phyloP scores from a whole-genome alignment of 2,888 invertebrate species.

The Agrochola macilenta region DNA sequence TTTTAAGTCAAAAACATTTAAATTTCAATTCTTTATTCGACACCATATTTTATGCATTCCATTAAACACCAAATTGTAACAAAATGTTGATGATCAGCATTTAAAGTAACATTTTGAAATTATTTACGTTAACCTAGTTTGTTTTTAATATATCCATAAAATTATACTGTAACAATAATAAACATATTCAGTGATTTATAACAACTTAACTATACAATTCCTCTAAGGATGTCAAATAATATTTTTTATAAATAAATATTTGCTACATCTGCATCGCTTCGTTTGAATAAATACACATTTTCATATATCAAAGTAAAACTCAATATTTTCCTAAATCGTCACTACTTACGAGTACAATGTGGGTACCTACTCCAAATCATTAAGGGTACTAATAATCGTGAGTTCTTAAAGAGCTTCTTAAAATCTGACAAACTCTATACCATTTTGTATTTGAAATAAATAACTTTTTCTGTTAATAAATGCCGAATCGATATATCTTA shows the following conservation, averaged over 20 bases:
- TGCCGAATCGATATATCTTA: slow-evolving; percentile 34
- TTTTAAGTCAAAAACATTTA: slow-evolving; percentile 52
- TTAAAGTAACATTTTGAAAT: slow-evolving; percentile 36
- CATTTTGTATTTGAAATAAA: background rate
- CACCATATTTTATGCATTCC: slow-evolving; percentile 88
- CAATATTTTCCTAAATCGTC: slow-evolving; percentile 34
- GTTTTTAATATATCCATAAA: slow-evolving; percentile 48
- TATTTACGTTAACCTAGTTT: slow-evolving; percentile 25
- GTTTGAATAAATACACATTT: slow-evolving; percentile 24
- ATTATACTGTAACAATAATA: slow-evolving; percentile 63
- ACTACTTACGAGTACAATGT: slow-evolving; percentile 53
- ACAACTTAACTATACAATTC: slow-evolving; percentile 71
- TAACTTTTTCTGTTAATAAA: background rate
- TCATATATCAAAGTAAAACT: slow-evolving; percentile 30
- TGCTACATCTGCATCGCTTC: slow-evolving; percentile 13
- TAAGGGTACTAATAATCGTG: background rate
- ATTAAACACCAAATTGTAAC: slow-evolving; percentile 89
- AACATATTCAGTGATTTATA: slow-evolving; percentile 53
- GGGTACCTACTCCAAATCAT: slow-evolving; percentile 38
- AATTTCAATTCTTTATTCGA: slow-evolving; percentile 87
- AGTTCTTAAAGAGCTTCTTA: slow-evolving; percentile 7
- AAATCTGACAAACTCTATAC: background rate
- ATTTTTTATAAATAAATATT: slow-evolving; percentile 31
- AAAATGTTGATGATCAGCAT: slow-evolving; percentile 82
- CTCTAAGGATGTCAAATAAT: slow-evolving; percentile 66